Conservation (phyloP, 2,113 vertebrate genomes). For the Rhadina sibilatrix region DNA sequence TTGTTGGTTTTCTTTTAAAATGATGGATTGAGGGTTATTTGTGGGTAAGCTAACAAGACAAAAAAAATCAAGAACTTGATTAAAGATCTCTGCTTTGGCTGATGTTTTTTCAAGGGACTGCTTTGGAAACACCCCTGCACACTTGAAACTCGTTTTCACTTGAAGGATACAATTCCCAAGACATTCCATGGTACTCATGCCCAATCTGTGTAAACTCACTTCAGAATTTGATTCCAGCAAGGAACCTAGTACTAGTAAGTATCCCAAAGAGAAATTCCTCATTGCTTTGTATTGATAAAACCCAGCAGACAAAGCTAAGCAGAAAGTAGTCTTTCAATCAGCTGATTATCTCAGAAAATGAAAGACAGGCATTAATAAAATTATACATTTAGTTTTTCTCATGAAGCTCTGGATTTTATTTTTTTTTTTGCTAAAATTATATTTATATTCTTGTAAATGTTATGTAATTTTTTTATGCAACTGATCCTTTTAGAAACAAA, state of each 20-base stretch:
- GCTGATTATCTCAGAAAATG: background rate
- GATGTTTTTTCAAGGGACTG: background rate
- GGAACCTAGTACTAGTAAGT: background rate
- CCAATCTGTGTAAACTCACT: background rate
- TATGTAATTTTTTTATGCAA: background rate
- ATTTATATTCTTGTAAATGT: background rate
- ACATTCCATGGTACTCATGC: background rate
- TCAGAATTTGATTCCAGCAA: background rate
- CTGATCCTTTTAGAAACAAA: background rate
- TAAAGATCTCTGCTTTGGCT: background rate
- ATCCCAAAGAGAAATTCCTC: background rate
- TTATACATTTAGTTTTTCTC: background rate
- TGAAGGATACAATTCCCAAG: background rate
- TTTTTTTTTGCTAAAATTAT: background rate
- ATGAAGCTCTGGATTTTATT: background rate
- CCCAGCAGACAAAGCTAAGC: background rate
- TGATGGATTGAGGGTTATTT: background rate
- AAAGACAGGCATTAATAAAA: background rate
- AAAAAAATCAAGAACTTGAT: background rate
- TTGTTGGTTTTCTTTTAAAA: background rate
- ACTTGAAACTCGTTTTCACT: constrained; percentile 5
- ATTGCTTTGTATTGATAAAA: background rate
- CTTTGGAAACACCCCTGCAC: background rate
- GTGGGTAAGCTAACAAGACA: background rate
- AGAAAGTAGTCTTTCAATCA: background rate